These are phyloP conservation scores for Columbina picui DNA, from an alignment of 2,113 vertebrate genomes.

Conservation along the genomic window DNA sequence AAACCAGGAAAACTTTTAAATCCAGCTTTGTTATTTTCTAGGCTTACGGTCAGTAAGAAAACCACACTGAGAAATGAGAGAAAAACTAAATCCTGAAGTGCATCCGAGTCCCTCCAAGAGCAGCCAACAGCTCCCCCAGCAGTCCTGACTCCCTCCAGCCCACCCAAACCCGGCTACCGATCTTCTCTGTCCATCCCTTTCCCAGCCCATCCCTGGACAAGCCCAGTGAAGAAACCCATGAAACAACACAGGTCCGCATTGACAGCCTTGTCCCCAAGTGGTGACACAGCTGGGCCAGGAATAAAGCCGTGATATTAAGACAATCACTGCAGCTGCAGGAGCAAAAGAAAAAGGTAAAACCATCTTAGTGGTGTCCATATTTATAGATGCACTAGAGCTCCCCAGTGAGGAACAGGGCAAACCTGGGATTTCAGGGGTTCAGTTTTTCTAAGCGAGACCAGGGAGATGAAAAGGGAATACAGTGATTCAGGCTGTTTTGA, in stretches of 20 bases:
- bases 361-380: accelerated
- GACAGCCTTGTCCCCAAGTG: too few relatives aligned
- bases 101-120: not conserved
- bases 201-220: not conserved
- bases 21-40: not conserved
- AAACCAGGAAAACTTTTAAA: not conserved
- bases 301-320: not conserved
- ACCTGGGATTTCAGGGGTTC: not conserved
- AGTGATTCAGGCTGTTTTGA: not conserved
- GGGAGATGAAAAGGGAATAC: not conserved
- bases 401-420: not conserved
- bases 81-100: not conserved
- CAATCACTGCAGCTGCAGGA: accelerated
- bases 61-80: not conserved
- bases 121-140: not conserved
- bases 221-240: not conserved
- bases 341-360: not conserved
- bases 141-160: not conserved
- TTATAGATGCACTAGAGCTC: not conserved
- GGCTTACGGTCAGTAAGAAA: not conserved
- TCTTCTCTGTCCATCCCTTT: not conserved
- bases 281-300: not conserved
- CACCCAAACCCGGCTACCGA: accelerated
- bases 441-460: not conserved
- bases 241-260: accelerated